Conservation (phyloP, 2,113 vertebrate species). For the Phrynosoma blainvillii region DNA sequence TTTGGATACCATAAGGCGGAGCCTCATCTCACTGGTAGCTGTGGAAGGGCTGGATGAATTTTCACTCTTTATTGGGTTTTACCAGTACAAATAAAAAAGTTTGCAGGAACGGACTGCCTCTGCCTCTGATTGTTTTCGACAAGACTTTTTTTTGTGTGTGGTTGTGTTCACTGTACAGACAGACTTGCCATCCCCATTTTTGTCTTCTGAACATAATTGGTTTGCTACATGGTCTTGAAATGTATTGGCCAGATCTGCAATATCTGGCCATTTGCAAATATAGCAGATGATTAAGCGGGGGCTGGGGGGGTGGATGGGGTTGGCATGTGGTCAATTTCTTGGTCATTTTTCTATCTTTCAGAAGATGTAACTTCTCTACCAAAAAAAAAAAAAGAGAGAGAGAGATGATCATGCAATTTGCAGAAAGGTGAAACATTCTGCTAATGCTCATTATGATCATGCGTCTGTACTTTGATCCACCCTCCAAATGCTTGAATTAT, state of each 20-base stretch:
- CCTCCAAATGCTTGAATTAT: too few species aligned
- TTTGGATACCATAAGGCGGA: neutral
- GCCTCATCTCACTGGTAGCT: neutral
- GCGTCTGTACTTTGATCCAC: neutral
- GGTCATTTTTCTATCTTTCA: neutral
- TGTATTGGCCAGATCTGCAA: neutral
- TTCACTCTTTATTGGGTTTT: conserved; percentile 59
- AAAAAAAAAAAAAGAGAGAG: neutral
- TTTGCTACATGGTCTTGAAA: neutral
- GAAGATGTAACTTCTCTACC: neutral
- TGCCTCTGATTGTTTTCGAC: neutral
- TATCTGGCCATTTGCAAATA: neutral
- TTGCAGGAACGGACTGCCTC: conserved; percentile 18
- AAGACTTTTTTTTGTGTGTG: neutral
- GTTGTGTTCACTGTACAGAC: neutral
- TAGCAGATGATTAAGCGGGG: neutral
- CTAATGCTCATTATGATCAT: neutral
- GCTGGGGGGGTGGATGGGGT: too few species aligned
- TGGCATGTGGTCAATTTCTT: neutral
- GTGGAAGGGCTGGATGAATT: conserved; percentile 21
- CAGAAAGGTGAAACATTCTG: neutral
- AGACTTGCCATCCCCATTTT: neutral
- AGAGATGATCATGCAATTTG: neutral
- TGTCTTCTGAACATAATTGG: too few species aligned
- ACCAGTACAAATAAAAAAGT: conserved; percentile 70